These are phyloP conservation scores for Sebastes itinus DNA, from an alignment of 2,797 vertebrate species.

Conservation along the genomic window DNA sequence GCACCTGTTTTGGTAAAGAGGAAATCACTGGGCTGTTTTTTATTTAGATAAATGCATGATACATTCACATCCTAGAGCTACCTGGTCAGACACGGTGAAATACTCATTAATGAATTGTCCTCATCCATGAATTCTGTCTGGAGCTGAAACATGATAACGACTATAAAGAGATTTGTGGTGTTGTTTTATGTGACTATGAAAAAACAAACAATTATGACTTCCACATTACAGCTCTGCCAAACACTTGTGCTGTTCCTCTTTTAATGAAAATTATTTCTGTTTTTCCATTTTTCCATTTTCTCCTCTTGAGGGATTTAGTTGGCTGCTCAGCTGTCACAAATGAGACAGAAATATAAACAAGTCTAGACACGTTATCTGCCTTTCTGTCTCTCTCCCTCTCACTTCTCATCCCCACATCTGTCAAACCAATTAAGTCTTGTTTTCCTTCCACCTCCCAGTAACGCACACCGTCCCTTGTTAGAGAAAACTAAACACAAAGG, in stretches of 20 bases:
- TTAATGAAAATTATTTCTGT: constrained; percentile 44
- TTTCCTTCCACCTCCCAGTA: constrained; percentile 46
- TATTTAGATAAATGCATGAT: neutral
- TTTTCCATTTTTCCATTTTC: constrained; percentile 28
- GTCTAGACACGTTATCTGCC: constrained; percentile 78
- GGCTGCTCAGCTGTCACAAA: constrained; percentile 72
- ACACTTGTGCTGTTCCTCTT: neutral
- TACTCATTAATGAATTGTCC: neutral
- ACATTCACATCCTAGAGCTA: neutral
- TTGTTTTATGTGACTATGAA: neutral
- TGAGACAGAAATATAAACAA: constrained; percentile 74
- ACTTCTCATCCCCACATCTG: constrained; percentile 68
- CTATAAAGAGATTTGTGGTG: neutral
- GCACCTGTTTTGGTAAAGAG: neutral
- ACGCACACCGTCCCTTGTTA: constrained; percentile 40
- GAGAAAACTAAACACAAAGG: constrained; percentile 41
- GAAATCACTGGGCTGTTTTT: neutral
- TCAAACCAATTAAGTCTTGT: constrained; percentile 71
- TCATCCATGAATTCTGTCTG: neutral
- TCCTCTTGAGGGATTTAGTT: constrained; percentile 47
- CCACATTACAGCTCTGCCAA: constrained; percentile 10
- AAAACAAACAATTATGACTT: constrained; percentile 11
- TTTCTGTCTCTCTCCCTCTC: constrained; percentile 51
- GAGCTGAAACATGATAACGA: constrained; percentile 9
- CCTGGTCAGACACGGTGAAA: neutral